These are phyloP conservation scores for Odontomachus brunneus DNA, from an alignment of 1,140 invertebrate genomes.

Conservation along the genomic window DNA sequence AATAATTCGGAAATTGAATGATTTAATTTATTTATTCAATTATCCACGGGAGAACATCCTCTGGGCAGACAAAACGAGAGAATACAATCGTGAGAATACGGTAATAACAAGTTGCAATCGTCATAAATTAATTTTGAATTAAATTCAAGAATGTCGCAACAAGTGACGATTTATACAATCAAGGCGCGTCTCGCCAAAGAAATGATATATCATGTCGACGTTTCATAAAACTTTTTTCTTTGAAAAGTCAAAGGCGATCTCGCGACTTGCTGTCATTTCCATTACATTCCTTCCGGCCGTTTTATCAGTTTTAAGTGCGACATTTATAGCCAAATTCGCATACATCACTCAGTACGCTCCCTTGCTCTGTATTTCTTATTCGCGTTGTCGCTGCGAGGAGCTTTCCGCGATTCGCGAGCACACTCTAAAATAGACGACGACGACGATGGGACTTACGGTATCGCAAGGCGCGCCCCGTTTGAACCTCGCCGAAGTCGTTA, in stretches of 20 bases:
- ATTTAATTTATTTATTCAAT: no score
- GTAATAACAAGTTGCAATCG: no score
- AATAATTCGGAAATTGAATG: no score
- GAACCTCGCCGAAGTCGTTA: conserved; percentile 37
- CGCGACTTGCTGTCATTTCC: background rate
- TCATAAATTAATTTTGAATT: no score
- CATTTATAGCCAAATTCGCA: background rate
- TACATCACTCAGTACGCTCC: background rate
- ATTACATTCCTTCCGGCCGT: background rate
- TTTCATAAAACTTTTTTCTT: background rate
- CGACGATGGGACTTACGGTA: conserved; percentile 10
- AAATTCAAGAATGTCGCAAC: no score
- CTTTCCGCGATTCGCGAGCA: conserved; percentile 5
- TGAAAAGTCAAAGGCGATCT: background rate
- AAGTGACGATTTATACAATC: no score
- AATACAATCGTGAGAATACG: no score
- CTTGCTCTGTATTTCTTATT: background rate
- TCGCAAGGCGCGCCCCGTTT: conserved; percentile 1
- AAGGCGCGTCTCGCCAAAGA: no score
- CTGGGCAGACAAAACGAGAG: no score
- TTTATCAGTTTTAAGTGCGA: background rate
- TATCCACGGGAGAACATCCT: no score
- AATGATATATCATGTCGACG: no score
- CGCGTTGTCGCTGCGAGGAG: background rate
- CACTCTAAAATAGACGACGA: conserved; percentile 2